Evolutionary conservation across 1,140 invertebrate species (phyloP).

Genomic region (Temnothorax nylanderi): DNA sequence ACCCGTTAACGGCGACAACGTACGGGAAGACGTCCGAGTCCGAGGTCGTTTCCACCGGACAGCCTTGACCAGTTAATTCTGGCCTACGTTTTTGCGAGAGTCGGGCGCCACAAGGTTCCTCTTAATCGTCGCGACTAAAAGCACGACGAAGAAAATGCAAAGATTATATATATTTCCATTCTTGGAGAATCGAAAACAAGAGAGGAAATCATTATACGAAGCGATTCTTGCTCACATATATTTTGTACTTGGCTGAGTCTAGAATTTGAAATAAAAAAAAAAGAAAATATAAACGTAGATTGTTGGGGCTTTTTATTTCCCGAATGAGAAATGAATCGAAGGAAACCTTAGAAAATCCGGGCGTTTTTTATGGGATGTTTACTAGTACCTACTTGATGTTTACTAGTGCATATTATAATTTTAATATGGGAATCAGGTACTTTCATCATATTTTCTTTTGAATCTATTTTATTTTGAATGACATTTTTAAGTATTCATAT

Average conservation of each 20-base stretch:
- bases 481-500: neutral
- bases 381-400: neutral
- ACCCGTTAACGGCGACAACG: neutral
- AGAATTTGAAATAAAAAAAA: neutral
- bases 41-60: slow-evolving; percentile 11
- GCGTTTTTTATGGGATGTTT: neutral
- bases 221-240: neutral
- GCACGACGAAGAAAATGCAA: neutral
- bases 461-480: neutral
- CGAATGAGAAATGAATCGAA: neutral
- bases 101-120: neutral
- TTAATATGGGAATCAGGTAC: neutral
- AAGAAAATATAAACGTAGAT: neutral
- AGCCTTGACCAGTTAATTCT: slow-evolving; percentile 39
- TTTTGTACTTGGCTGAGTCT: neutral
- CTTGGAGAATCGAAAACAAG: neutral
- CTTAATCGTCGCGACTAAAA: neutral
- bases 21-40: neutral
- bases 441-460: neutral
- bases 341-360: neutral
- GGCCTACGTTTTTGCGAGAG: neutral
- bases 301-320: neutral
- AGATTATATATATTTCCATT: no score
- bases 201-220: neutral
- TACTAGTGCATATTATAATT: neutral